Percentiles rank a stretch among this genome's conserved stretches.
phyloP scores from a whole-genome alignment of 2,888 invertebrate genomes.

The Liposcelis brunnea region DNA sequence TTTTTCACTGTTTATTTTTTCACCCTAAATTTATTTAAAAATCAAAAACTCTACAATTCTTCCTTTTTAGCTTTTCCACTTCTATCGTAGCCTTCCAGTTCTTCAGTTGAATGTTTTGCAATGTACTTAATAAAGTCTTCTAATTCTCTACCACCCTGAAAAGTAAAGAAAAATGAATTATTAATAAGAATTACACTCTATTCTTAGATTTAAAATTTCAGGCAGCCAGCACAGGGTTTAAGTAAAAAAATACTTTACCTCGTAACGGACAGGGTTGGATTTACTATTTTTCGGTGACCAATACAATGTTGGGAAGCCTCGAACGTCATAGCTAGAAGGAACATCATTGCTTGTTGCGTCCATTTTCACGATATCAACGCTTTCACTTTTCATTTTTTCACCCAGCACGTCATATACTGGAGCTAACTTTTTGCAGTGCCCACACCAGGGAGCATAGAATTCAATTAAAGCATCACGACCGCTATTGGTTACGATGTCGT shows the following conservation, averaged over 20 bases:
- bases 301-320: slow-evolving; percentile 94
- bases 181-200: no score
- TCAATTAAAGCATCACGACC: slow-evolving; percentile 88
- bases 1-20: no score
- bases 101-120: slow-evolving; percentile 74
- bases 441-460: slow-evolving; percentile 99
- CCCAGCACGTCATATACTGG: slow-evolving; percentile 91
- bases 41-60: no score
- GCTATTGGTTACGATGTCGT: slow-evolving; percentile 79
- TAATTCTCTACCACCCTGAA: slow-evolving; percentile 73
- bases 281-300: slow-evolving; percentile 80
- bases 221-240: no score
- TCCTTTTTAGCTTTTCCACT: slow-evolving; percentile 54
- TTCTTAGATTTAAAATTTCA: neutral
- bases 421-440: slow-evolving; percentile 91
- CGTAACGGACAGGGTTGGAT: slow-evolving; percentile 65
- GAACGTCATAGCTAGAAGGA: slow-evolving; percentile 74
- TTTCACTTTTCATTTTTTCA: slow-evolving; percentile 68
- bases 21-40: no score
- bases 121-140: slow-evolving; percentile 92
- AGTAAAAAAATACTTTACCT: slow-evolving; percentile 35
- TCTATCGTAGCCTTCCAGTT: slow-evolving; percentile 73
- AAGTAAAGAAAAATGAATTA: slow-evolving; percentile 18
- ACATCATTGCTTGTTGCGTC: slow-evolving; percentile 99
- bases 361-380: slow-evolving; percentile 86